Evolutionary conservation across 2,888 invertebrate species (phyloP).

Genomic region (Drosophila multiciliata): DNA sequence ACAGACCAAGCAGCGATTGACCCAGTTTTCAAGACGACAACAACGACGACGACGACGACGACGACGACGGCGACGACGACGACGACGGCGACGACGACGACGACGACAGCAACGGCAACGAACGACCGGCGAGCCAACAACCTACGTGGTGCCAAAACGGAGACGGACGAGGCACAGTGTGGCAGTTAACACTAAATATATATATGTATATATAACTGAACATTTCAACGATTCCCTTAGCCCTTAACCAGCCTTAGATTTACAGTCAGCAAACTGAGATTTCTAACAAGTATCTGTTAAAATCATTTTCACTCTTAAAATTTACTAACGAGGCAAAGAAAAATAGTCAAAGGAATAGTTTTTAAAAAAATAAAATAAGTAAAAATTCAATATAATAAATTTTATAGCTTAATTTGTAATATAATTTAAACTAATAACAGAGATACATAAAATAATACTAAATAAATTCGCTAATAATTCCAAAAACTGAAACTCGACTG

Average conservation of each 20-base stretch:
- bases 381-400: not conserved
- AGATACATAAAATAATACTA: not conserved
- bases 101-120: conserved; percentile 41
- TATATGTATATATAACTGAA: not conserved
- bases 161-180: conserved; percentile 53
- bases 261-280: not conserved
- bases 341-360: fast-evolving
- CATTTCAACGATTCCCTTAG: not conserved
- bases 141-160: conserved; percentile 65
- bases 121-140: conserved; percentile 74
- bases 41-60: conserved; percentile 43
- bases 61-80: conserved; percentile 30
- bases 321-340: not conserved
- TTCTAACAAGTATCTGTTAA: not conserved
- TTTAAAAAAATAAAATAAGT: not conserved
- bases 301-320: not conserved
- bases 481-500: not conserved
- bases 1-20: conserved; percentile 81
- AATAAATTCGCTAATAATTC: not conserved
- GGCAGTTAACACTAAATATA: conserved; percentile 1
- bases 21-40: conserved; percentile 84
- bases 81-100: conserved; percentile 16
- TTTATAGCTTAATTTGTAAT: not conserved
- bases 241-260: not conserved
- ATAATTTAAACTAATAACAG: not conserved